phyloP scores from a whole-genome alignment of 2,888 invertebrate species.

The Cerastoderma edule region DNA sequence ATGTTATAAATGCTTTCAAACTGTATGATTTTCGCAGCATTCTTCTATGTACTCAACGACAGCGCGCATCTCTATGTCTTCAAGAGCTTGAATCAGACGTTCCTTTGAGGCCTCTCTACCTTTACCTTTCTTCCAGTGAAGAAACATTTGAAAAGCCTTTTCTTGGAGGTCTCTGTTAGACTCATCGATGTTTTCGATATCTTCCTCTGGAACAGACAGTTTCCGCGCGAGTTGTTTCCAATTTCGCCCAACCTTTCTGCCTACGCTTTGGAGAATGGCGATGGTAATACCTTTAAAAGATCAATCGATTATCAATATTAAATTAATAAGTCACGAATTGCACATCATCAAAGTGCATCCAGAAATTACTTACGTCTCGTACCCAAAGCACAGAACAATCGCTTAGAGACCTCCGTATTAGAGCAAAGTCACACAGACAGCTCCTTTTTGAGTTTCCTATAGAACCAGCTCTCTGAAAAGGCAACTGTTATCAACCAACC shows the following conservation, averaged over 20 bases:
- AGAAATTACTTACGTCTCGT: no score
- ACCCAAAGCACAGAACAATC: no score
- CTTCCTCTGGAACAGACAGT: constrained; percentile 25
- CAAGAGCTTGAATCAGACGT: constrained; percentile 19
- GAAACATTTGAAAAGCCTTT: constrained; percentile 17
- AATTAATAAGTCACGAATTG: no score
- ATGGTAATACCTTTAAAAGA: constrained; percentile 43
- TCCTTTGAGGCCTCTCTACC: constrained; percentile 30
- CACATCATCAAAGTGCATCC: no score
- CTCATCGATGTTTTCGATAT: constrained; percentile 32
- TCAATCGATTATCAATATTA: not conserved
- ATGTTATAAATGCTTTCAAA: not conserved
- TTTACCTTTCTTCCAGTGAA: constrained; percentile 35
- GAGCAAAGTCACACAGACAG: no score
- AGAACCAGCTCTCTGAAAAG: no score
- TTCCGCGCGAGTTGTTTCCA: constrained; percentile 37
- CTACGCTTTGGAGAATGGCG: constrained; percentile 20
- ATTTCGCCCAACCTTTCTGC: constrained; percentile 28
- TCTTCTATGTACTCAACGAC: constrained; percentile 26
- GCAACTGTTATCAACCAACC: no score
- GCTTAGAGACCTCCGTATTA: no score
- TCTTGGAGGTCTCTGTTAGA: constrained; percentile 17
- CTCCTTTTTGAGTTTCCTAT: no score
- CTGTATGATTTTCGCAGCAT: not conserved
- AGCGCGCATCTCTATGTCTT: constrained; percentile 29